phyloP scores from a whole-genome alignment of 2,888 invertebrate genomes.

The Trachelus stipa region DNA sequence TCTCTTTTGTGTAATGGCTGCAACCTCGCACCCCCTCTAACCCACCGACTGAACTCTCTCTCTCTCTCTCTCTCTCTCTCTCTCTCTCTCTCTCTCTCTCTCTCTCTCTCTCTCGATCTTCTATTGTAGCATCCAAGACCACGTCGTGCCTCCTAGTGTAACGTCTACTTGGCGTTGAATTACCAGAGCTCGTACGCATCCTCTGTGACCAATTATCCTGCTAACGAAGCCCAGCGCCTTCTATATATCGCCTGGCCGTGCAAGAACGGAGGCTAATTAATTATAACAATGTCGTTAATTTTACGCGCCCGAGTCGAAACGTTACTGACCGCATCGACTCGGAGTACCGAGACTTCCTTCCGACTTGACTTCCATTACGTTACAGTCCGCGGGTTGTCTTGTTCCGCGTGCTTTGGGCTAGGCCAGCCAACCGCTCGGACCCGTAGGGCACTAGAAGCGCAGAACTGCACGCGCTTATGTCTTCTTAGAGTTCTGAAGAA shows the following conservation, averaged over 20 bases:
- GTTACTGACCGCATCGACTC: conserved; percentile 59
- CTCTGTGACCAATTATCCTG: conserved; percentile 65
- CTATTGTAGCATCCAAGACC: not conserved
- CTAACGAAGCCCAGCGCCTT: conserved; percentile 59
- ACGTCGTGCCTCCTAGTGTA: not conserved
- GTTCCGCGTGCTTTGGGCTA: not conserved
- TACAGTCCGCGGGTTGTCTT: not conserved
- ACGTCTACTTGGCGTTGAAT: conserved; percentile 49
- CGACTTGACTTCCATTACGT: not conserved
- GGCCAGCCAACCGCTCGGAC: not conserved
- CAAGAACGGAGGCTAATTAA: conserved; percentile 56
- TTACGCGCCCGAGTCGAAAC: conserved; percentile 63
- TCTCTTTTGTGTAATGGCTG: too few species aligned
- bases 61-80: too few species aligned
- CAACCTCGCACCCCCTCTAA: too few species aligned
- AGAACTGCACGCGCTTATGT: not conserved
- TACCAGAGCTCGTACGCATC: conserved; percentile 63
- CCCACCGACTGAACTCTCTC: too few species aligned
- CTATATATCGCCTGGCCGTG: conserved; percentile 21
- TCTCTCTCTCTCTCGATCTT: not conserved
- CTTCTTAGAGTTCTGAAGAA: not conserved
- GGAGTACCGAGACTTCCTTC: conserved; percentile 3
- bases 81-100: not conserved
- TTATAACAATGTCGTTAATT: conserved; percentile 66
- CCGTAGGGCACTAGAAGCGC: too few species aligned